Percentiles rank a stretch among this genome's conserved stretches.
Evolutionary conservation across 2,113 vertebrate genomes (phyloP).

Genomic region (Talpa occidentalis): DNA sequence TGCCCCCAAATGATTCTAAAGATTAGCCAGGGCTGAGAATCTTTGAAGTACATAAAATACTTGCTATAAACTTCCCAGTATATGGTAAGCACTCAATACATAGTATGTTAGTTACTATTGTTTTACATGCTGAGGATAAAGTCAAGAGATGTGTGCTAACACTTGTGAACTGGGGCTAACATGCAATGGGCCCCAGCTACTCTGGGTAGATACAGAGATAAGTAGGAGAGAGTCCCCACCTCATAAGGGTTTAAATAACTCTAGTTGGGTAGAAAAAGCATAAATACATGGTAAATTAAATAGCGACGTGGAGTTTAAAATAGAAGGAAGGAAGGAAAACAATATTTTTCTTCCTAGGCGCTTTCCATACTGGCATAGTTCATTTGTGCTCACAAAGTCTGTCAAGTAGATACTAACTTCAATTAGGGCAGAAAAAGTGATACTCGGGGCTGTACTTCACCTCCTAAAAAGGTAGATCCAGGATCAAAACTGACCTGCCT

Average conservation of each 20-base stretch:
- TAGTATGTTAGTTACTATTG: neutral
- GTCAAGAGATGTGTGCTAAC: neutral
- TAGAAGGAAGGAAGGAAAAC: neutral
- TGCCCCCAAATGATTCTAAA: neutral
- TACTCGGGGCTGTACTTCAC: neutral
- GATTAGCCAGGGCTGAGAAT: neutral
- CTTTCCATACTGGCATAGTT: neutral
- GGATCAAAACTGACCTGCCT: neutral
- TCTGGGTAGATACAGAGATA: neutral
- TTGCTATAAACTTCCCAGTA: neutral
- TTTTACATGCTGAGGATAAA: neutral
- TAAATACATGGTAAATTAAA: constrained; percentile 14
- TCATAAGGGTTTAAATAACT: neutral
- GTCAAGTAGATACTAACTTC: neutral
- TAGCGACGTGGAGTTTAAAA: neutral
- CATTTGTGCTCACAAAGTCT: neutral
- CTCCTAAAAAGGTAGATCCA: neutral
- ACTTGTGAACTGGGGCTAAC: neutral
- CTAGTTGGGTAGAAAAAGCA: neutral
- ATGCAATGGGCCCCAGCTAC: neutral
- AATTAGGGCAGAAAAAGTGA: constrained; percentile 24
- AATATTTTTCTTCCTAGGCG: neutral
- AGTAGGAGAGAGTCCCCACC: neutral
- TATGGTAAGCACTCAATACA: neutral
- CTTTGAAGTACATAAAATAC: neutral